A percentile compares a stretch with the other conserved stretches of the same genome.
These are phyloP conservation scores for Alloscopus bannaensis DNA, from an alignment of 2,888 invertebrate genomes.

Conservation along the genomic window DNA sequence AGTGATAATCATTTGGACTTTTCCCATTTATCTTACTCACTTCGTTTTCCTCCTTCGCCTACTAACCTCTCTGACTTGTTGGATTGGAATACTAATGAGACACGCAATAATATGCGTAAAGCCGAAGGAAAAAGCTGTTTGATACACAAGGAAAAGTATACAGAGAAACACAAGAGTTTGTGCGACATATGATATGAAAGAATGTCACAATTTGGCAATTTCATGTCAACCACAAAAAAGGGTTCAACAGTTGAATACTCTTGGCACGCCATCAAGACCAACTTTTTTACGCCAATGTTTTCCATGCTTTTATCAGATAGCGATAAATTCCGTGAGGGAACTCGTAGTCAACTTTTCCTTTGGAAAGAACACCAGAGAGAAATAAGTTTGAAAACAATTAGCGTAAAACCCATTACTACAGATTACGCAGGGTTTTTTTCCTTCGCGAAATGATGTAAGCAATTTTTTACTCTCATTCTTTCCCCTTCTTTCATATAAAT, in stretches of 20 bases:
- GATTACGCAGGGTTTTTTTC: slow-evolving; percentile 24
- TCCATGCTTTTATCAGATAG: slow-evolving; percentile 51
- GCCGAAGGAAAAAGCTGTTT: slow-evolving; percentile 15
- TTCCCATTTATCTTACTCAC: slow-evolving; percentile 46
- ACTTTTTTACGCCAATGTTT: slow-evolving; percentile 53
- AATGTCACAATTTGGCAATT: slow-evolving; percentile 62
- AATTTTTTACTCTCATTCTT: too few relatives aligned
- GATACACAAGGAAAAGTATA: too few relatives aligned
- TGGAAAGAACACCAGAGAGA: background rate
- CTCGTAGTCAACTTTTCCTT: slow-evolving; percentile 8
- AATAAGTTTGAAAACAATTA: slow-evolving; percentile 55
- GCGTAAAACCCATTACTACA: slow-evolving; percentile 38
- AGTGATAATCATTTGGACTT: slow-evolving; percentile 36
- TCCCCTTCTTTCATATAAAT: too few relatives aligned
- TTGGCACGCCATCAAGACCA: slow-evolving; percentile 57
- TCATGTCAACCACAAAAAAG: slow-evolving; percentile 50
- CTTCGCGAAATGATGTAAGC: slow-evolving; percentile 13
- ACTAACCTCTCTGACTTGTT: slow-evolving; percentile 26
- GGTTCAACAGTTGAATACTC: slow-evolving; percentile 61
- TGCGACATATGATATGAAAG: slow-evolving; percentile 30
- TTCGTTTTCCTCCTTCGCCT: slow-evolving; percentile 7
- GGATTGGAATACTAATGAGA: slow-evolving; percentile 35
- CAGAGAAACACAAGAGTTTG: background rate
- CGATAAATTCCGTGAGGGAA: slow-evolving; percentile 54
- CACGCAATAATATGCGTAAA: slow-evolving; percentile 15